Conservation (phyloP, 2,797 vertebrate species). For the Buphagus erythrorhynchus region DNA sequence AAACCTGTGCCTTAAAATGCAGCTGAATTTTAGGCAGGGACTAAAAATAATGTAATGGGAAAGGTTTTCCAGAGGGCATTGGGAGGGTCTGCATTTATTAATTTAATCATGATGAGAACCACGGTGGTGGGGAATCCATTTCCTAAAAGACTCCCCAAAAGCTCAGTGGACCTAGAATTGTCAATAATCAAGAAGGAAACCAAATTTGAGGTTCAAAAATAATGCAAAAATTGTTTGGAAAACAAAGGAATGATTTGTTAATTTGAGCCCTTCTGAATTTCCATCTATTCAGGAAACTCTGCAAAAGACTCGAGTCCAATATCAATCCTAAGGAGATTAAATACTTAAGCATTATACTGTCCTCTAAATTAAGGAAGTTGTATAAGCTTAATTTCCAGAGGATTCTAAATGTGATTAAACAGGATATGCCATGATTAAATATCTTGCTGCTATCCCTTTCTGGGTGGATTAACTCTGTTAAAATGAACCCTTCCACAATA, state of each 20-base stretch:
- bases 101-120: neutral
- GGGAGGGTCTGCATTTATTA: neutral
- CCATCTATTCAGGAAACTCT: constrained; percentile 33
- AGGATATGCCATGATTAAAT: constrained; percentile 69
- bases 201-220: neutral
- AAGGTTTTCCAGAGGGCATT: neutral
- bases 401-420: constrained; percentile 73
- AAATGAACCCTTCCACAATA: constrained; percentile 68
- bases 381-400: constrained; percentile 69
- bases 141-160: neutral
- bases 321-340: constrained; percentile 71
- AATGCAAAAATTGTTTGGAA: neutral
- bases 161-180: neutral
- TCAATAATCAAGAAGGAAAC: neutral
- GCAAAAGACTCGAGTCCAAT: constrained; percentile 32
- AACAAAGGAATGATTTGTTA: neutral
- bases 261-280: constrained; percentile 17
- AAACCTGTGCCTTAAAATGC: neutral
- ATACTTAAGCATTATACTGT: constrained; percentile 66
- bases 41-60: neutral
- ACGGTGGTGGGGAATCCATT: fast-evolving
- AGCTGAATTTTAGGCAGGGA: neutral
- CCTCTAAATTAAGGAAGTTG: constrained; percentile 67
- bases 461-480: constrained; percentile 67
- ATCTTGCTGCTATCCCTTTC: constrained; percentile 72